A percentile compares a stretch with the other conserved stretches of the same genome.
These are phyloP conservation scores for Campylorhamphus procurvoides DNA, from an alignment of 2,113 vertebrate species.

Conservation along the genomic window DNA sequence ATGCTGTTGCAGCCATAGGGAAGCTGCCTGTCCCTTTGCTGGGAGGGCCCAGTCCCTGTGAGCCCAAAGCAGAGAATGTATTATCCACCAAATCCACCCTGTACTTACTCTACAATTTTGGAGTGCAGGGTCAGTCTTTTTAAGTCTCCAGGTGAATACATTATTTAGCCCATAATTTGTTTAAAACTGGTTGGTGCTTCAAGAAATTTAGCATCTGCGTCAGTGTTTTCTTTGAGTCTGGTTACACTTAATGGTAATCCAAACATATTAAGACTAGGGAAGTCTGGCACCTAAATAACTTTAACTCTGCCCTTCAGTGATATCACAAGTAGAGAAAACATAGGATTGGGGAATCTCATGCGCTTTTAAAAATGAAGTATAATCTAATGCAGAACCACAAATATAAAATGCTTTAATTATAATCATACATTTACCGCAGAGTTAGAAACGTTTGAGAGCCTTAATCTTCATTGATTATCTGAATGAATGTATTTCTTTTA, in stretches of 20 bases:
- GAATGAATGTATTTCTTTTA: not conserved
- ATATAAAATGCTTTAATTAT: not conserved
- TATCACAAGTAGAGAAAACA: conserved; percentile 7
- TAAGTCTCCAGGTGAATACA: not conserved
- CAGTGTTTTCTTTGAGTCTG: conserved; percentile 47
- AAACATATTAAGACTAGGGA: conserved; percentile 22
- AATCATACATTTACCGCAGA: not conserved
- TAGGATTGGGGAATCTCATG: not conserved
- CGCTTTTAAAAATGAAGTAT: conserved; percentile 18
- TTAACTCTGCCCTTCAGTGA: conserved; percentile 17
- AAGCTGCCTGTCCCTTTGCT: not conserved
- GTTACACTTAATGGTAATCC: conserved; percentile 17
- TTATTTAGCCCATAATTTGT: conserved; percentile 1
- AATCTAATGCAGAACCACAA: conserved; percentile 4
- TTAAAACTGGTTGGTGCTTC: not conserved
- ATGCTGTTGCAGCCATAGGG: accelerated
- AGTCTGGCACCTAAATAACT: conserved; percentile 24
- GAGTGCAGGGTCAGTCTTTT: not conserved
- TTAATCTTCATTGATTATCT: not conserved
- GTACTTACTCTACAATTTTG: not conserved
- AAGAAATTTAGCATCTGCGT: not conserved
- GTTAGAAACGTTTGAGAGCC: not conserved
- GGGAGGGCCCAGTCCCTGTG: not conserved
- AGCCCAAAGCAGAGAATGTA: not conserved
- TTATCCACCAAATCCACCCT: not conserved